Percentiles rank a stretch among this genome's conserved stretches.
Evolutionary conservation across 2,113 vertebrate genomes (phyloP).

Genomic region (Nannobrachium achirus): DNA sequence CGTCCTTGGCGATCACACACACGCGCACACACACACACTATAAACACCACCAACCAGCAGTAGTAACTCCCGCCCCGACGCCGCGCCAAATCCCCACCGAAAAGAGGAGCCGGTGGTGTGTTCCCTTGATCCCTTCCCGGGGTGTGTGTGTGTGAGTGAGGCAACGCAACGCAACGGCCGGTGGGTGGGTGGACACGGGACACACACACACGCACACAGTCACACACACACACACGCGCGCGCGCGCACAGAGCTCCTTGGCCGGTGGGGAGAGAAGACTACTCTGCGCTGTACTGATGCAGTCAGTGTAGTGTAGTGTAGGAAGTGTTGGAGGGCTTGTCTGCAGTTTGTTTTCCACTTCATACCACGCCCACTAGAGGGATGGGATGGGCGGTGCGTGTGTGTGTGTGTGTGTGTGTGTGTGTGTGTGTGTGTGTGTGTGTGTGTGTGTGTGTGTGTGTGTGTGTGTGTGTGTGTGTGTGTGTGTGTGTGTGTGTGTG

Average conservation of each 20-base stretch:
- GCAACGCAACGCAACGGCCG: no score
- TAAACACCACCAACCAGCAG: neutral
- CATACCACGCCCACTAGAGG: slow-evolving; percentile 77
- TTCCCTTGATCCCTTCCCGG: no score
- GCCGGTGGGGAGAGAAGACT: slow-evolving; percentile 36
- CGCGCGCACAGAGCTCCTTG: slow-evolving; percentile 39
- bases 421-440: no score
- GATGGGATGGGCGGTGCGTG: slow-evolving; percentile 65
- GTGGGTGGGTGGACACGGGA: slow-evolving; percentile 22
- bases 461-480: no score
- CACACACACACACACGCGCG: neutral
- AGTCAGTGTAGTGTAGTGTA: slow-evolving; percentile 54
- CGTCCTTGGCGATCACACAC: neutral
- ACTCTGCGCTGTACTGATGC: slow-evolving; percentile 63
- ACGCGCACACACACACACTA: neutral
- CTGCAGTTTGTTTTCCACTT: slow-evolving; percentile 80
- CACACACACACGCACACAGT: neutral
- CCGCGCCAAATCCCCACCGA: slow-evolving; percentile 7
- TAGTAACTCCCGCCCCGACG: neutral
- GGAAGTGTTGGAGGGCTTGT: slow-evolving; percentile 66
- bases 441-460: no score
- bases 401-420: no score
- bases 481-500: no score
- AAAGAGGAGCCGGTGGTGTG: slow-evolving; percentile 14
- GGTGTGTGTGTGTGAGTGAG: no score